Conservation (phyloP, 2,888 invertebrate genomes). For the Agrilus cyanescens region DNA sequence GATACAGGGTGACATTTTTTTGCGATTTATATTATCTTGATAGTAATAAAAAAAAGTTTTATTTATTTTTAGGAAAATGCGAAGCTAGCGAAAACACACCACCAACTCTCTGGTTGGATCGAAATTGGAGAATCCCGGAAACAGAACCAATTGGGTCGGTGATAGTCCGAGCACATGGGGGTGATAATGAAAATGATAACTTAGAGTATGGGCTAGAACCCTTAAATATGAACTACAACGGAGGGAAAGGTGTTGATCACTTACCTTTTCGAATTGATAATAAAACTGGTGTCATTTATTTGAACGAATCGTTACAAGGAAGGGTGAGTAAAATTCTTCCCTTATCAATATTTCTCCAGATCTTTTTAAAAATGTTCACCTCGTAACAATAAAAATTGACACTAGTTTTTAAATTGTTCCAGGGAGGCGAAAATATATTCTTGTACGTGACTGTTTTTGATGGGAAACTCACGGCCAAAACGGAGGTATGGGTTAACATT, state of each 20-base stretch:
- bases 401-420: constrained; percentile 23
- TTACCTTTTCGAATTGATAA: constrained; percentile 69
- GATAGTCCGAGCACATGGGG: constrained; percentile 58
- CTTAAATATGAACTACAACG: constrained; percentile 27
- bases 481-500: constrained; percentile 56
- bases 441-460: constrained; percentile 58
- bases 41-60: not conserved
- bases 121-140: constrained; percentile 66
- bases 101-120: constrained; percentile 50
- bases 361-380: too few species aligned
- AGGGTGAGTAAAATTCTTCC: constrained; percentile 45
- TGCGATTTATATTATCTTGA: too few species aligned
- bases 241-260: constrained; percentile 15
- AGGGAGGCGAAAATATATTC: constrained; percentile 55
- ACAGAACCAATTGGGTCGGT: constrained; percentile 59
- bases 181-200: constrained; percentile 49
- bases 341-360: too few species aligned
- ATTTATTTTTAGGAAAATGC: constrained; percentile 13
- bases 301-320: constrained; percentile 66
- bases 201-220: constrained; percentile 61
- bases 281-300: constrained; percentile 60
- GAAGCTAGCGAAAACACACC: constrained; percentile 45
- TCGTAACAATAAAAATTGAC: constrained; percentile 1
- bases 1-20: too few species aligned
- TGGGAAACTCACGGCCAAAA: constrained; percentile 51